Percentiles rank a stretch among this genome's conserved stretches.
These are phyloP conservation scores for Enteromius viviparus DNA, from an alignment of 2,797 vertebrate species.

Conservation along the genomic window DNA sequence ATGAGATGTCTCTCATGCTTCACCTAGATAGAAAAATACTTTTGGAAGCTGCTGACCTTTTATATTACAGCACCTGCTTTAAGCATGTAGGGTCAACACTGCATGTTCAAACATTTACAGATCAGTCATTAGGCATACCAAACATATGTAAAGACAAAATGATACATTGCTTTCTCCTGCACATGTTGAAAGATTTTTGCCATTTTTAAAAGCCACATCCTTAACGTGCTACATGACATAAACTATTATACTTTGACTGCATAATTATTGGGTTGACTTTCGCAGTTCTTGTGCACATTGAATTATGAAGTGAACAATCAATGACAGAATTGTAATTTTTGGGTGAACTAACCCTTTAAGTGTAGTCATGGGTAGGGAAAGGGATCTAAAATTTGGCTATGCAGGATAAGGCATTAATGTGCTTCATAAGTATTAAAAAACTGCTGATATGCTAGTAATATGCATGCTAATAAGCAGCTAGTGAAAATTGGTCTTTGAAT, in stretches of 20 bases:
- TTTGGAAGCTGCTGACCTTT: constrained; percentile 2
- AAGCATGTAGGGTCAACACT: neutral
- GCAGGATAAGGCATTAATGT: neutral
- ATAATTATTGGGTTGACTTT: neutral
- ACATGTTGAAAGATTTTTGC: neutral
- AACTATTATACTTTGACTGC: neutral
- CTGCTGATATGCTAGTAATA: neutral
- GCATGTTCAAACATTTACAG: constrained; percentile 26
- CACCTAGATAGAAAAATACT: neutral
- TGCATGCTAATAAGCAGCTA: neutral
- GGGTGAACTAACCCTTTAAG: neutral
- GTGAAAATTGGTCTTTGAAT: neutral
- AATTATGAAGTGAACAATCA: neutral
- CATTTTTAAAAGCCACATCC: neutral
- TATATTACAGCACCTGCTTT: neutral
- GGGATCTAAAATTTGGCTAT: neutral
- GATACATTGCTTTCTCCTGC: neutral
- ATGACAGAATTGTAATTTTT: neutral
- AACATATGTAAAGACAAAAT: neutral
- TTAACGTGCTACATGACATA: neutral
- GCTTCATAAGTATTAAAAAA: neutral
- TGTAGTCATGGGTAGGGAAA: neutral
- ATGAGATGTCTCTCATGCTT: constrained; percentile 17
- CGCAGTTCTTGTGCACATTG: neutral
- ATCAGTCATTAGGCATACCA: constrained; percentile 16